These are phyloP conservation scores for Drosophila takahashii DNA, from an alignment of 1,140 invertebrate species.

Conservation along the genomic window DNA sequence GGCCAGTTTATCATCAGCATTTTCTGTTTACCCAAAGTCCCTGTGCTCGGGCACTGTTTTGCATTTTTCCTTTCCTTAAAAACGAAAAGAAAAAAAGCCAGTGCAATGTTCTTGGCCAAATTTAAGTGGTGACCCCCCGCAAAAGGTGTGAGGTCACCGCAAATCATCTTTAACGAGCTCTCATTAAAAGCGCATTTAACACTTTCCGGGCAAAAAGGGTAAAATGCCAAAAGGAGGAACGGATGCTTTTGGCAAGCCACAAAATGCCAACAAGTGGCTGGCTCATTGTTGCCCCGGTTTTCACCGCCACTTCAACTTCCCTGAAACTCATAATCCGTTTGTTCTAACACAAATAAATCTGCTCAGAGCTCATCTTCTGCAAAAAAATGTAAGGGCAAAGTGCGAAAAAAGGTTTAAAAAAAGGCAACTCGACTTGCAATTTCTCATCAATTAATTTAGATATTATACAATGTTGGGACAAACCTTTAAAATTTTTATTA, in stretches of 20 bases:
- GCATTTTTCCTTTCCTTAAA: conserved; percentile 21
- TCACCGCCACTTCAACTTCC: conserved; percentile 18
- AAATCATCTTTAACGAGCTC: conserved; percentile 50
- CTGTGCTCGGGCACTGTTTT: conserved; percentile 12
- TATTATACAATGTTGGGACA: too few species aligned
- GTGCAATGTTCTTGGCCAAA: background rate
- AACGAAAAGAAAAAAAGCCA: conserved; percentile 8
- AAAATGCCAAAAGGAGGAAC: background rate
- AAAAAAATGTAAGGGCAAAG: conserved; percentile 5
- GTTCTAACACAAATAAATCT: conserved; percentile 67
- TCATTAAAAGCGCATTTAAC: conserved; percentile 63
- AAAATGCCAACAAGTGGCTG: conserved; percentile 64
- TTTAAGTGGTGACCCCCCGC: conserved; percentile 2
- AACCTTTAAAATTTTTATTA: too few species aligned
- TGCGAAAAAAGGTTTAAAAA: background rate
- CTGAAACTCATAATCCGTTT: conserved; percentile 58
- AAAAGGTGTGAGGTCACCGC: conserved; percentile 12
- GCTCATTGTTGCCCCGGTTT: conserved; percentile 18
- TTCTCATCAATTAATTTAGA: background rate
- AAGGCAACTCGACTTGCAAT: background rate
- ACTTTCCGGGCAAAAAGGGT: background rate
- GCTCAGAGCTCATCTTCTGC: conserved; percentile 43
- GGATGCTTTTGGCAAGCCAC: conserved; percentile 49
- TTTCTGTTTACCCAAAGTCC: conserved; percentile 41
- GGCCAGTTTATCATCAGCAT: conserved; percentile 50